Evolutionary conservation across 2,888 invertebrate species (phyloP), one percentile per base, ranked within the genome.

Genomic region (Trichacis sp.): DNA sequence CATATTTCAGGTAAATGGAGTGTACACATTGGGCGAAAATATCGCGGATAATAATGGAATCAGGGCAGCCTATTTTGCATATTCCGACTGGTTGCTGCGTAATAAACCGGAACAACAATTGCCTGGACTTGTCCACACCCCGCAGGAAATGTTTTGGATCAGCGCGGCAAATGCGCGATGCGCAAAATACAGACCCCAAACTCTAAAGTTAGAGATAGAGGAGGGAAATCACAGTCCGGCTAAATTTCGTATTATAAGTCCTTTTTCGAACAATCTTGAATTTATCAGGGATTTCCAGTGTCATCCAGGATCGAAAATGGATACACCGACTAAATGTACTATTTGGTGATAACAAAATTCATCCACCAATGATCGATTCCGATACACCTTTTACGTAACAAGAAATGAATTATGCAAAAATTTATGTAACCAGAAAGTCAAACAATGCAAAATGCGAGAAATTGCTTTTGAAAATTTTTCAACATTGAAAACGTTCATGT

Each of bases 211-310:
- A 76, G 87, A 92, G 70, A 92, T 96, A 78, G 90, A 92, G 40
- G 94, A 93, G 0, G 94, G 93, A 11, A 89, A 88, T 68, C 92
- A 92, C 81, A 90, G 92, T 20, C 92, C 92, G 0, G 90, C 90
- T 53, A 82, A 83, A 68, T 90, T 88, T 79, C 83, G 90, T 47
- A 88, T 90, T 11, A 79, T 87, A 17, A 89, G 90, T 85, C 58
- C 89, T 0, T 82, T 90, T 58, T 87, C 88, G 40, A 90, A 90
- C 77, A 85, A 86, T 72, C 85, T 85, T 8, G 86, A 88, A 64
- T 90, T 90, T 72, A 45, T 88, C 19, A 82, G 81, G 68, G 89
- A 89, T 78, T 90, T 89, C 80, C 85, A 85, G 56, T 90, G 90
- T 75, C 88, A 88, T 0, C 19, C 80, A 0, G 88, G 87, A 11